Evolutionary conservation across 2,113 vertebrate genomes (phyloP).

Genomic region (Corydoras sp.): DNA sequence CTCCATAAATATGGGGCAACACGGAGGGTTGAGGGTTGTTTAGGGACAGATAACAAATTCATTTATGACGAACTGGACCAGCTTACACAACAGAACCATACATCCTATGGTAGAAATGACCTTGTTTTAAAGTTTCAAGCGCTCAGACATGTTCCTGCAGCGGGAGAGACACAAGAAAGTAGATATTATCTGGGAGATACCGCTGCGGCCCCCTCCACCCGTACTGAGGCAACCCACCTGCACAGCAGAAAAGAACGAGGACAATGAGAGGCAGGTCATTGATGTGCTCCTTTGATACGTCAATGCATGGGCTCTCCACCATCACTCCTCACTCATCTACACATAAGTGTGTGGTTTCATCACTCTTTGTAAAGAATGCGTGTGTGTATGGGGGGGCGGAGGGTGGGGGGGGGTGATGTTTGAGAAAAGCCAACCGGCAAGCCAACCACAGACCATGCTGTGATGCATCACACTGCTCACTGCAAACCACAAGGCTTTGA

Average conservation of each 20-base stretch:
- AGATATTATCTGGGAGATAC: constrained; percentile 58
- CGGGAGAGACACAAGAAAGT: constrained; percentile 14
- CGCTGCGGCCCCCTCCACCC: constrained; percentile 41
- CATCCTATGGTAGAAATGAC: not conserved
- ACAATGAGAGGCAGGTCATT: constrained; percentile 45
- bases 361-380: constrained; percentile 49
- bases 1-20: no score
- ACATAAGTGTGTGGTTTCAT: constrained; percentile 52
- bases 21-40: no score
- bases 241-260: constrained; percentile 53
- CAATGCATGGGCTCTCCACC: constrained; percentile 48
- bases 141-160: not conserved
- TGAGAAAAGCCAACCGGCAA: constrained; percentile 48
- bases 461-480: constrained; percentile 25
- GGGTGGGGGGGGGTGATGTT: constrained; percentile 34
- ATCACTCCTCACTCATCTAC: constrained; percentile 38
- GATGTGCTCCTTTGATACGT: constrained; percentile 64
- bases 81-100: no score
- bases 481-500: constrained; percentile 14
- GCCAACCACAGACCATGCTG: constrained; percentile 51
- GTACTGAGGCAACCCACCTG: constrained; percentile 61
- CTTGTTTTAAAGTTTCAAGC: not conserved
- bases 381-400: not conserved
- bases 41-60: no score
- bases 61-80: no score